Conservation (phyloP, 2,888 invertebrate genomes). For the Macaria liturata region DNA sequence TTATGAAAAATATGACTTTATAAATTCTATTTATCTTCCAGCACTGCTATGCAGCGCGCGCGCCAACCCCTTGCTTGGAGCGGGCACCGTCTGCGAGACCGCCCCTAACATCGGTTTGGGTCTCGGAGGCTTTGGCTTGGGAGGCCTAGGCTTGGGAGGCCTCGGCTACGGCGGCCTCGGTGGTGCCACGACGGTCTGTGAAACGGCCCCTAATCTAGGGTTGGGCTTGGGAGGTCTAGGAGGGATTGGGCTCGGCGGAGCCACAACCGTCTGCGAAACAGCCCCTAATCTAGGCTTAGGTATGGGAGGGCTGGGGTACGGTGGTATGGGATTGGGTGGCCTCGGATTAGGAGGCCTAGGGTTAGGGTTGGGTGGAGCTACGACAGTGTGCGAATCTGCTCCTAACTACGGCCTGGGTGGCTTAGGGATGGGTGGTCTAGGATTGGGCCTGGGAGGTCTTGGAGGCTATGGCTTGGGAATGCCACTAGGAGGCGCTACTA, state of each 20-base stretch:
- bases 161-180: slow-evolving; percentile 10
- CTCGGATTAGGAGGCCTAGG: slow-evolving; percentile 1
- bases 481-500: slow-evolving; percentile 4
- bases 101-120: slow-evolving; percentile 34
- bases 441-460: not conserved
- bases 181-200: slow-evolving; percentile 24
- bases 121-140: slow-evolving; percentile 22
- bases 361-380: slow-evolving; percentile 8
- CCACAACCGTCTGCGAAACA: not conserved
- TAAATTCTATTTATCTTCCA: slow-evolving; percentile 32
- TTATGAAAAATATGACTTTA: not conserved
- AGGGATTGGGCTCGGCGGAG: not conserved
- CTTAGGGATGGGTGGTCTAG: slow-evolving; percentile 2
- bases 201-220: slow-evolving; percentile 1
- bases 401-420: slow-evolving; percentile 2
- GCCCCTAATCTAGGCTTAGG: not conserved
- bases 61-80: slow-evolving; percentile 49
- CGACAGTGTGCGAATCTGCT: not conserved
- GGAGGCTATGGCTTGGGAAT: slow-evolving; percentile 1
- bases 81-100: slow-evolving; percentile 47
- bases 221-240: slow-evolving; percentile 1
- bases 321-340: not conserved
- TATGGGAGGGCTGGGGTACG: slow-evolving; percentile 17
- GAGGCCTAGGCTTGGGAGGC: slow-evolving; percentile 20
- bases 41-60: slow-evolving; percentile 51